These are phyloP conservation scores for Fratercula arctica DNA, from an alignment of 2,797 vertebrate genomes.

Conservation along the genomic window DNA sequence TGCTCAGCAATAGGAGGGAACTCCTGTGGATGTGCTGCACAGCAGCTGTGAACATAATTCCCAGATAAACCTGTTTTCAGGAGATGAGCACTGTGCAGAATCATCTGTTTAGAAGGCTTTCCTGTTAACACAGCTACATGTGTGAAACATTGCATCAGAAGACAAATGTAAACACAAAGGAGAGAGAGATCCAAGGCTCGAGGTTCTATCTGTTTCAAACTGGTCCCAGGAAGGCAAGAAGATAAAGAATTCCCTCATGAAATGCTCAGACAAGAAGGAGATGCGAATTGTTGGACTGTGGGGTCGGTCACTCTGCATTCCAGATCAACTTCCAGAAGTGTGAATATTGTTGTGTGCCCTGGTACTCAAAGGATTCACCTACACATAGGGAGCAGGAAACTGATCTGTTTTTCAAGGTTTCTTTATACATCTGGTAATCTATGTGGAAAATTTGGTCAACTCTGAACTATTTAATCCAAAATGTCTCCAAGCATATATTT, in stretches of 20 bases:
- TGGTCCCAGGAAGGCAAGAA: not conserved
- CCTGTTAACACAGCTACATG: not conserved
- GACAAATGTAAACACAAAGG: not conserved
- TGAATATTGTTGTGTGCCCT: not conserved
- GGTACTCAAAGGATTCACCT: not conserved
- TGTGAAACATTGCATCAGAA: not conserved
- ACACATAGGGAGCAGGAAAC: not conserved
- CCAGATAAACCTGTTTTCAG: not conserved
- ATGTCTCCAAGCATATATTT: accelerated
- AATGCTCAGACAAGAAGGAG: not conserved
- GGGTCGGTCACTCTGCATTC: not conserved
- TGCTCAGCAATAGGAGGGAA: not conserved
- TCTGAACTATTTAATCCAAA: not conserved
- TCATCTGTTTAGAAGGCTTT: not conserved
- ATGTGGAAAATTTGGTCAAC: not conserved
- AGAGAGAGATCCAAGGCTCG: not conserved
- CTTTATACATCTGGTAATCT: not conserved
- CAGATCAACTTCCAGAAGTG: not conserved
- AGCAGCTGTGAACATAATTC: not conserved
- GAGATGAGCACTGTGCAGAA: not conserved
- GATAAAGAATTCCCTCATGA: not conserved
- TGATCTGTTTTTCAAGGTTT: not conserved
- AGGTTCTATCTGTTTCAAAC: not conserved
- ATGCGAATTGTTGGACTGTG: no score
- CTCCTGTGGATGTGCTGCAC: not conserved